Base-by-base conservation (phyloP, 1,140 invertebrate genomes). In the Zaprionus lachaisei region DNA sequence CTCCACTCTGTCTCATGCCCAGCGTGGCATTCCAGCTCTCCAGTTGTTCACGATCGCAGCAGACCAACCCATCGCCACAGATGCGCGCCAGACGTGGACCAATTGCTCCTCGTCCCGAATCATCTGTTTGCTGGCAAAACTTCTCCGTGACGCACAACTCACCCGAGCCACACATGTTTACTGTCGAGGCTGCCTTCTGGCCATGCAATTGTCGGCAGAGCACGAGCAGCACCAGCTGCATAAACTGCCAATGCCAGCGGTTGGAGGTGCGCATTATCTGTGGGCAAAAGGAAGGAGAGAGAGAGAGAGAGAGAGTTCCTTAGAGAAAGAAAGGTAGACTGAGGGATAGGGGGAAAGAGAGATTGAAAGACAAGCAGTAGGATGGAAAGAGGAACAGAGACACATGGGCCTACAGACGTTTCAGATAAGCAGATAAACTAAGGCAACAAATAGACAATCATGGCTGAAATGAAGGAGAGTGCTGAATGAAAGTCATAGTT, bases 11-110 rank as follows among this genome's bases (percentile, higher is more conserved):
- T 17, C 54, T 26, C 7, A 26, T 15, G 9, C 26, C 12, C 31
- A 54, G 38, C 14, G 11, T 24, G 15, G 70, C 77, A 17, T 89
- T 73, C 72, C 79, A 90, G 34, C 67, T 79, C 9, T 81, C 72
- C 28, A 89, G 55, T 41, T 89, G 85, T 7, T 65, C 72, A 5
- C 55, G 72, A 3, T 91, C 82, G 34, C 85, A 90, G 31, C 85
- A 90, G 6, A 82, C 41, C 9, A 34, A 31, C 0, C 47, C 56
- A 0, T 20, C 3, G 14, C 86, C 85, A 49, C 85, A 90, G 11
- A 3, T 55, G 2, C 57, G 60, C 0, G 61, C 55, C 12, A 85
- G 68, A 2, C 85, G 81, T 6, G 82, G 76, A 15, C 44, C 44
- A 17, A 90, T 90, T 1, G 17, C 38, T 7, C 38, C 78, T 0